These are phyloP conservation scores for Iphiclides podalirius DNA, from an alignment of 2,888 invertebrate genomes.

Conservation along the genomic window DNA sequence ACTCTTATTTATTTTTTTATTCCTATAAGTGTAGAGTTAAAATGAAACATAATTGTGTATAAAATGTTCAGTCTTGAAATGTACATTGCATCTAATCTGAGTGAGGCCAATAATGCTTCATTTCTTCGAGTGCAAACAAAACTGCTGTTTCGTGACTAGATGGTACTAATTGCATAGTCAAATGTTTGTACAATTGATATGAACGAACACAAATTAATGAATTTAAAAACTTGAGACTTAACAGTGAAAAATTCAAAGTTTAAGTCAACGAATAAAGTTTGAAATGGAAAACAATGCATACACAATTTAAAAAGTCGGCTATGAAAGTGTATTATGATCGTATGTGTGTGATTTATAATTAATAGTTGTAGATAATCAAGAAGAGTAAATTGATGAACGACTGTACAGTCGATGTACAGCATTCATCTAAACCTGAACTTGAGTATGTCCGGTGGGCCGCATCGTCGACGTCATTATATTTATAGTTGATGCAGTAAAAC, in stretches of 20 bases:
- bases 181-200: too few species aligned
- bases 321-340: too few species aligned
- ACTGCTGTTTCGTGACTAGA: background rate
- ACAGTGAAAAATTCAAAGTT: too few species aligned
- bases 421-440: slow-evolving; percentile 39
- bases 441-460: slow-evolving; percentile 66
- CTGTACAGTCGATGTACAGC: slow-evolving; percentile 38
- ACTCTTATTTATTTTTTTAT: background rate
- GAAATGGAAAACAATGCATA: too few species aligned
- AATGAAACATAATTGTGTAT: slow-evolving; percentile 21
- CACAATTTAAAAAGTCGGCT: too few species aligned
- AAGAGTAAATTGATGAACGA: slow-evolving; percentile 8
- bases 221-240: too few species aligned
- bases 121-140: background rate
- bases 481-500: slow-evolving; percentile 69
- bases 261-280: too few species aligned
- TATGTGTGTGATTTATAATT: background rate
- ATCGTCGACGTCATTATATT: slow-evolving; percentile 67
- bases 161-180: background rate
- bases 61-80: slow-evolving; percentile 35
- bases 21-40: slow-evolving; percentile 15
- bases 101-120: slow-evolving; percentile 27
- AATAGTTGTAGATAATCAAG: background rate
- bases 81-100: slow-evolving; percentile 52
- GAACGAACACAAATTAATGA: too few species aligned